Evolutionary conservation across 1,140 invertebrate genomes (phyloP), one percentile per base, ranked within the genome.

Genomic region (Papilio glaucus): DNA sequence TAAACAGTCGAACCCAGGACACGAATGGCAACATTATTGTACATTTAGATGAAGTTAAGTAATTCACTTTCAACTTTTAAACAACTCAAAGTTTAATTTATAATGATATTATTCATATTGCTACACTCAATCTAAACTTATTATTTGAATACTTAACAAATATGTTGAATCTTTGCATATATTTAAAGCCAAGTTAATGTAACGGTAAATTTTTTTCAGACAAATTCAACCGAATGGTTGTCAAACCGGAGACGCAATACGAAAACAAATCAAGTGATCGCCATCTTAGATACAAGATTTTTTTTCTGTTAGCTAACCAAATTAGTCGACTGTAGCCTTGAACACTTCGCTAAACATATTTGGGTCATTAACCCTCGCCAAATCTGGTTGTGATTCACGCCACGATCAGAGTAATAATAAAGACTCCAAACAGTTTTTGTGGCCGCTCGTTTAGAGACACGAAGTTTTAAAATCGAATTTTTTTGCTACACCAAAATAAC

Each of bases 321-420:
- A 87, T 89, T 85, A 88, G 84, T 89, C 75, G 80, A 73, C 74
- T 62, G 72, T 89, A 91, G 87, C 90, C 90, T 92, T 92, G 90
- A 90, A 88, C 83, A 87, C 83, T 89, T 89, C 82, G 84, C 86
- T 86, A 90, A 91, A 89, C 88, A 87, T 86, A 90, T 90, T 89
- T 89, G 74, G 90, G 90, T 90, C 89, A 88, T 90, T 92, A 86
- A 92, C 90, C 90, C 88, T 89, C 73, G 83, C 84, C 88, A 89
- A 91, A 90, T 91, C 87, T 89, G 87, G 88, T 90, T 88, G 88
- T 92, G 90, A 92, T 91, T 92, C 90, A 92, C 87, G 79, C 77
- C 83, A 85, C 84, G 85, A 87, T 86, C 86, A 85, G 86, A 91
- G 89, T 89, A 87, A 90, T 90, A 90, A 88, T 57, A 26, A 57